These are phyloP conservation scores for Amazonetta brasiliensis DNA, from an alignment of 2,797 vertebrate species.

Conservation along the genomic window DNA sequence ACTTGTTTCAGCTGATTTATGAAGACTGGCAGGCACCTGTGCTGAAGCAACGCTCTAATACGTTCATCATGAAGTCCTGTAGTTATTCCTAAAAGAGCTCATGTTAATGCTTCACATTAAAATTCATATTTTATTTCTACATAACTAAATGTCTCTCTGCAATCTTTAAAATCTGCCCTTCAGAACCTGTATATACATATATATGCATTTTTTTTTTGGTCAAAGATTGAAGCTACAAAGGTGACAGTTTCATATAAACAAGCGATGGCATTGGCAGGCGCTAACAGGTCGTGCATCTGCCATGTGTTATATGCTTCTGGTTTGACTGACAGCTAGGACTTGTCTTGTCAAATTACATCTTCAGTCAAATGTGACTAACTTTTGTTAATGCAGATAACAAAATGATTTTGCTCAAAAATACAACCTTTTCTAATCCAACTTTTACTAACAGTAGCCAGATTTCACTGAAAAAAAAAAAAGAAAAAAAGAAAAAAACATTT, in stretches of 20 bases:
- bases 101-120: constrained; percentile 71
- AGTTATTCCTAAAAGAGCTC: constrained; percentile 75
- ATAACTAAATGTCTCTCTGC: constrained; percentile 44
- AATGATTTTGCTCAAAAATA: constrained; percentile 11
- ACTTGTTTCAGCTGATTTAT: constrained; percentile 72
- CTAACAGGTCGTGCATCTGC: background rate
- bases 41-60: constrained; percentile 50
- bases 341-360: constrained; percentile 64
- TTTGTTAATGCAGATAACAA: background rate
- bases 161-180: constrained; percentile 67
- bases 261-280: constrained; percentile 16
- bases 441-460: background rate
- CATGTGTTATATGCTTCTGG: background rate
- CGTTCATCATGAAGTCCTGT: constrained; percentile 68
- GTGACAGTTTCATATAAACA: constrained; percentile 39
- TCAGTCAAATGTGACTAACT: constrained; percentile 49
- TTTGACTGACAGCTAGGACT: constrained; percentile 71
- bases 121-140: constrained; percentile 72
- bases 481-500: background rate
- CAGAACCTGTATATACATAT: constrained; percentile 16
- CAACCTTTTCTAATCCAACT: background rate
- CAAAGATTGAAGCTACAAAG: background rate
- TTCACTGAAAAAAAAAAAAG: background rate
- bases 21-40: constrained; percentile 66
- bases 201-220: background rate